Evolutionary conservation across 2,888 invertebrate species (phyloP).

Genomic region (Auanema freiburgensis): DNA sequence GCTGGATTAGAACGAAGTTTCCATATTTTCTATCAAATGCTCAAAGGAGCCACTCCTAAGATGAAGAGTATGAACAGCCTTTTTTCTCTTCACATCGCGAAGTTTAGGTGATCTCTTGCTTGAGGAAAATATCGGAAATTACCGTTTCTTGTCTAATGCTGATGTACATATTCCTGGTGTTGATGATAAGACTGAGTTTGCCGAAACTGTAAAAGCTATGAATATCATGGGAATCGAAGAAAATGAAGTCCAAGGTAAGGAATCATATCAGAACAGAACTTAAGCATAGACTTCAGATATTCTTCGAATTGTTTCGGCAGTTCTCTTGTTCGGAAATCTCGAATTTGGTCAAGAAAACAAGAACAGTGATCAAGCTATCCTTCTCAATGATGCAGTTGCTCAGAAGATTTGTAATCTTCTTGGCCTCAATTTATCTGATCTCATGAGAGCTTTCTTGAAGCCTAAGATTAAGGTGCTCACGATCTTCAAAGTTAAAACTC

Average conservation of each 20-base stretch:
- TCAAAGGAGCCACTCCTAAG: conserved; percentile 83
- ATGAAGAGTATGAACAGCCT: conserved; percentile 1
- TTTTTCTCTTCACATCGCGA: neutral
- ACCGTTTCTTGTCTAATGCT: conserved; percentile 87
- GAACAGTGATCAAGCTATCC: conserved; percentile 93
- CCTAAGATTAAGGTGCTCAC: conserved; percentile 80
- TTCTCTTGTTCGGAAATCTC: conserved; percentile 95
- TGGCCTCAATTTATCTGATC: conserved; percentile 86
- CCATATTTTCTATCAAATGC: conserved; percentile 98
- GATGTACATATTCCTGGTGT: conserved; percentile 80
- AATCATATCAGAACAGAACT: too few species aligned
- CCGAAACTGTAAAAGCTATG: conserved; percentile 92
- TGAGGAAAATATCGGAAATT: conserved; percentile 87
- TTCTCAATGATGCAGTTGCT: conserved; percentile 85
- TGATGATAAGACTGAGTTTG: conserved; percentile 86
- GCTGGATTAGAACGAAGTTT: conserved; percentile 95
- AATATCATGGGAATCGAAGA: conserved; percentile 95
- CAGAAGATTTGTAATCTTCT: conserved; percentile 95
- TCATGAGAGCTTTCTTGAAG: conserved; percentile 95
- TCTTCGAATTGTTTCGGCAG: conserved; percentile 90
- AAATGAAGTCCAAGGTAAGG: conserved; percentile 79
- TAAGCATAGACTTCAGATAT: conserved; percentile 73
- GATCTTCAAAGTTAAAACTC: neutral
- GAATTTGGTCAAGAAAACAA: conserved; percentile 92
- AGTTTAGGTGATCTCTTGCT: conserved; percentile 74